Base-by-base conservation (phyloP, 2,888 invertebrate genomes). In the Neria commutata region DNA sequence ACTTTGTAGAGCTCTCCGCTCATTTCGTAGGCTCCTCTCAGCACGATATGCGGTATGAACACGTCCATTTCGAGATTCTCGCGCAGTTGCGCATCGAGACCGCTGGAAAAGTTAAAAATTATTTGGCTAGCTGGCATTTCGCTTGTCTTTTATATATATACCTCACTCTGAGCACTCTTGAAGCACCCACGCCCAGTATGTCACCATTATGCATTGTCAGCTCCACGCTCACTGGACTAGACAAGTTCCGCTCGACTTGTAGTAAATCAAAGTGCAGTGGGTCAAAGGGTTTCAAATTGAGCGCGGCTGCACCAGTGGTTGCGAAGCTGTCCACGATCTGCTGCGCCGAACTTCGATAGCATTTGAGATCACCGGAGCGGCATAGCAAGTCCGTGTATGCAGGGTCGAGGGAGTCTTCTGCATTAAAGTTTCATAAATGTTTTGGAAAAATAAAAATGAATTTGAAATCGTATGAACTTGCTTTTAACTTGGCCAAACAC, bases 201-300 rank as follows among this genome's bases (percentile, higher is more conserved):
- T 74, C 67, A 3, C 76, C 63, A 48, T 81, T 71, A 11, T 47
- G 68, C 33, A 82, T 78, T 29, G 61, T 69, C 2, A 82, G 58
- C 52, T 78, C 74, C 16, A 81, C 59, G 62, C 66, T 80, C 1
- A 82, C 78, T 0, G 81, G 76, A 67, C 81, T 79, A 3, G 67
- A 63, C 1, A 71, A 64, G 58, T 76, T 74, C 56, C 71, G 75
- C 2, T 65, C 68, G 29, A 82, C 58, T 3, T 56, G 50, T 17
- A 82, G 65, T 47, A 62, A 67, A 6, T 73, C 77, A 0, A 81
- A 64, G 6, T 62, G 71, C 49, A 82, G 60, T 0, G 82, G 82
- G 69, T 81, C 81, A 34, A 80, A 60, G 1, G 69, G 62, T 2
- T 70, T 54, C 1, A 82, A 47, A 23, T 74, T 73, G 0, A 81